Conservation (phyloP, 2,113 vertebrate species). For the Neodon shergylaensis region DNA sequence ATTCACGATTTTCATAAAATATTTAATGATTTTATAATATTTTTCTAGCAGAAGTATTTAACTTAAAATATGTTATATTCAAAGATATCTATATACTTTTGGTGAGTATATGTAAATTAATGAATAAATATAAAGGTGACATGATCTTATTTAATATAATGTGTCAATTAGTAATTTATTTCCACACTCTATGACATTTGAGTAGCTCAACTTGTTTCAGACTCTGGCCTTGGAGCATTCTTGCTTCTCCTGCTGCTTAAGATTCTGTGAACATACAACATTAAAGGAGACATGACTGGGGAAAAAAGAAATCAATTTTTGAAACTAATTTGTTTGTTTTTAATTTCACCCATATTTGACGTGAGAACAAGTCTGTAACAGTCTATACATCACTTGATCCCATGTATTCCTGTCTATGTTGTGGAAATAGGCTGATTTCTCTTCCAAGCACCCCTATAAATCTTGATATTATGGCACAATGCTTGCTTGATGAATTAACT, state of each 20-base stretch:
- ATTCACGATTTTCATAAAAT: not conserved
- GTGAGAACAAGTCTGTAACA: not conserved
- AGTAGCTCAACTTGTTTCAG: not conserved
- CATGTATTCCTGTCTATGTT: not conserved
- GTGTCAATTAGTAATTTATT: not conserved
- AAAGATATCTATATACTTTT: not conserved
- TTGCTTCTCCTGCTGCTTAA: not conserved
- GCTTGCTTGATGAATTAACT: not conserved
- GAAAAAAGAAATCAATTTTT: not conserved
- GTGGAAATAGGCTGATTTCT: not conserved
- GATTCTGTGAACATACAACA: not conserved
- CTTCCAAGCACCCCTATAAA: not conserved
- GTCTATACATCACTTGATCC: not conserved
- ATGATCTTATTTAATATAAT: not conserved
- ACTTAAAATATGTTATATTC: not conserved
- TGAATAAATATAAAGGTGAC: not conserved
- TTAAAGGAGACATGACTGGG: not conserved
- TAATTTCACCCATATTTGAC: not conserved
- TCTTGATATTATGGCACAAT: not conserved
- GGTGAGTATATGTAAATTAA: not conserved
- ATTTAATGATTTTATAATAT: conserved; percentile 1
- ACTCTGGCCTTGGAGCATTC: not conserved
- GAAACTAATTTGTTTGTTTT: conserved; percentile 45
- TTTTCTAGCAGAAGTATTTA: not conserved
- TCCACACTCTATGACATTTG: not conserved